A percentile compares a stretch with the other conserved stretches of the same genome.
phyloP scores from a whole-genome alignment of 2,113 vertebrate genomes.

The Onychostruthus taczanowskii region DNA sequence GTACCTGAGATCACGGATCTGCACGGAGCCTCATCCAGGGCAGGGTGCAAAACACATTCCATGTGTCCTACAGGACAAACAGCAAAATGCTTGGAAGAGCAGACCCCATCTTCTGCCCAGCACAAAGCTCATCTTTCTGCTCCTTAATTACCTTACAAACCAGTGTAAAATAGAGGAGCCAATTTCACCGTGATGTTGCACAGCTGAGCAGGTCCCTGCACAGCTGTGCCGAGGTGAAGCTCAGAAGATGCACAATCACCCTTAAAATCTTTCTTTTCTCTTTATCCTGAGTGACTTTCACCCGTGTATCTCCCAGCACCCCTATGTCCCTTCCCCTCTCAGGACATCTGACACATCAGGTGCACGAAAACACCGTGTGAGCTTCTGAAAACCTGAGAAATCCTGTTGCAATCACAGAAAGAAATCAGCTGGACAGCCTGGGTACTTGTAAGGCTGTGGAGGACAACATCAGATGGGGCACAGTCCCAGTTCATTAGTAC shows the following conservation, averaged over 20 bases:
- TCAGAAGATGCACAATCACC: not conserved
- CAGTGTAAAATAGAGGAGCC: not conserved
- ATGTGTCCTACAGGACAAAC: rapidly evolving
- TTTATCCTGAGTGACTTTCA: not conserved
- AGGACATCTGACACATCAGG: not conserved
- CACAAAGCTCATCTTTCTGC: rapidly evolving
- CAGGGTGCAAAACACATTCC: not conserved
- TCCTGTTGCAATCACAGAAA: not conserved
- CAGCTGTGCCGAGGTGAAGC: not conserved
- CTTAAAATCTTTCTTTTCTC: not conserved
- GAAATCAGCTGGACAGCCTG: not conserved
- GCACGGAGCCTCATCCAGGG: not conserved
- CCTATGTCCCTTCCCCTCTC: not conserved
- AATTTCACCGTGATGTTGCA: not conserved
- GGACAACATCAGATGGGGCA: conserved; percentile 1
- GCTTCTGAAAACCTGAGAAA: not conserved
- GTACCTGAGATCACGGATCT: not conserved
- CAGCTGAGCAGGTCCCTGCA: not conserved
- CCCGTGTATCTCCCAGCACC: not conserved
- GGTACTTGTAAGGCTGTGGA: conserved; percentile 24
- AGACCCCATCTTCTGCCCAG: rapidly evolving
- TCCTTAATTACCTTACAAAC: not conserved
- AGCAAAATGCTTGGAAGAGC: rapidly evolving
- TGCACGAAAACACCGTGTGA: rapidly evolving
- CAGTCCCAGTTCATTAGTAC: not conserved